Evolutionary conservation across 2,113 vertebrate species (phyloP).

Genomic region (Gyps fulvus): DNA sequence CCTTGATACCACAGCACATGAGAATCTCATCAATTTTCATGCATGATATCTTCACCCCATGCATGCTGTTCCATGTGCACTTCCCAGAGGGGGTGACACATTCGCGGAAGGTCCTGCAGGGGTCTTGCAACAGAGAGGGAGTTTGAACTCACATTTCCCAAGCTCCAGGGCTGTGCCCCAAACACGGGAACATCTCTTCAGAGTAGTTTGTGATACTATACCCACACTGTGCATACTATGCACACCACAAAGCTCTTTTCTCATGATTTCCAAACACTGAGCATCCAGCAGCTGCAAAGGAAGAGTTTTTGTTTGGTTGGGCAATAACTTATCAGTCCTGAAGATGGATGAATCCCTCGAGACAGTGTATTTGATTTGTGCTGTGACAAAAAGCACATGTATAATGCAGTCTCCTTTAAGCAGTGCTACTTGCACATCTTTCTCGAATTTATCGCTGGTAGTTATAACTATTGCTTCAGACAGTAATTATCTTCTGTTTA

Average conservation of each 20-base stretch:
- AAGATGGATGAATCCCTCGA: neutral
- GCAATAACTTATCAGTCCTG: neutral
- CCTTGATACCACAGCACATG: neutral
- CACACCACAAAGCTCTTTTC: rapidly evolving
- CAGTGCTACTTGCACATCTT: neutral
- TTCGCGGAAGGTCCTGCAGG: neutral
- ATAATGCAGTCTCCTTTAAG: neutral
- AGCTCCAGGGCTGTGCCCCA: neutral
- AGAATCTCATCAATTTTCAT: rapidly evolving
- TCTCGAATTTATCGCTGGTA: neutral
- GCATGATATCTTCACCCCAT: rapidly evolving
- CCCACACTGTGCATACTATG: too few species aligned
- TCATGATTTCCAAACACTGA: neutral
- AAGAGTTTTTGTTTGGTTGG: neutral
- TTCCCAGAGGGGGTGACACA: rapidly evolving
- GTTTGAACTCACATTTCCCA: neutral
- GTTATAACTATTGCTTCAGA: neutral
- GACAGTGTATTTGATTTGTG: neutral
- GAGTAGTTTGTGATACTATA: neutral
- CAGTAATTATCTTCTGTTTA: slow-evolving; percentile 20
- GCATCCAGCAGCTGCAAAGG: neutral
- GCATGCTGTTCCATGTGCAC: rapidly evolving
- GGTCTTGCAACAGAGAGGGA: neutral
- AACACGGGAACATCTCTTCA: neutral
- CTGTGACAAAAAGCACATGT: neutral